Conservation (phyloP, 2,797 vertebrate genomes). For the Pseudocheirus occidentalis region DNA sequence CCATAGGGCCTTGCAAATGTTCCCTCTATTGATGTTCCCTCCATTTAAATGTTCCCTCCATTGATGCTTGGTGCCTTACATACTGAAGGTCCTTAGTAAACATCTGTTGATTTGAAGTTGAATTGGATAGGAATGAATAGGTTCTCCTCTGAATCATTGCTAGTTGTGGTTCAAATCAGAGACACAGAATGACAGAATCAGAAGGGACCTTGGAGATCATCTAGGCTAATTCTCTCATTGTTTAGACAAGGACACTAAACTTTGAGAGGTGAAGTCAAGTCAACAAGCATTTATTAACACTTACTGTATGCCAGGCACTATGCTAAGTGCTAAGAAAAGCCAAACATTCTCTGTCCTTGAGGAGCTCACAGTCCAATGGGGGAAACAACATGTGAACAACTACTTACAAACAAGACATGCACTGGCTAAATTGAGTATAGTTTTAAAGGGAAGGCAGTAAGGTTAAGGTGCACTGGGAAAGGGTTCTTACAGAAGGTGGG, state of each 20-base stretch:
- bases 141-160: not conserved
- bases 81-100: not conserved
- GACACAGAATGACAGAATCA: not conserved
- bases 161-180: not conserved
- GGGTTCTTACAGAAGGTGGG: not conserved
- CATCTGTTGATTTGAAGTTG: not conserved
- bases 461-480: not conserved
- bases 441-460: not conserved
- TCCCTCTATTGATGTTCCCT: not conserved
- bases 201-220: not conserved
- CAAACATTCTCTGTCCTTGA: not conserved
- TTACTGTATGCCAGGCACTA: not conserved
- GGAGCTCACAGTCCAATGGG: not conserved
- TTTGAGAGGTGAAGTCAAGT: not conserved
- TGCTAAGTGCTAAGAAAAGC: not conserved
- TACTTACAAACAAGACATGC: not conserved
- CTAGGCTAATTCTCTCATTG: not conserved
- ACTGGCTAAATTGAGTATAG: not conserved
- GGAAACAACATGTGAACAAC: not conserved
- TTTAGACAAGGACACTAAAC: not conserved
- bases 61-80: not conserved
- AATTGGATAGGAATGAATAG: not conserved
- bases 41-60: not conserved
- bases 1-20: not conserved
- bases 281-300: not conserved